Conservation (phyloP, 2,113 vertebrate species). For the Nothocercus nigrocapillus region DNA sequence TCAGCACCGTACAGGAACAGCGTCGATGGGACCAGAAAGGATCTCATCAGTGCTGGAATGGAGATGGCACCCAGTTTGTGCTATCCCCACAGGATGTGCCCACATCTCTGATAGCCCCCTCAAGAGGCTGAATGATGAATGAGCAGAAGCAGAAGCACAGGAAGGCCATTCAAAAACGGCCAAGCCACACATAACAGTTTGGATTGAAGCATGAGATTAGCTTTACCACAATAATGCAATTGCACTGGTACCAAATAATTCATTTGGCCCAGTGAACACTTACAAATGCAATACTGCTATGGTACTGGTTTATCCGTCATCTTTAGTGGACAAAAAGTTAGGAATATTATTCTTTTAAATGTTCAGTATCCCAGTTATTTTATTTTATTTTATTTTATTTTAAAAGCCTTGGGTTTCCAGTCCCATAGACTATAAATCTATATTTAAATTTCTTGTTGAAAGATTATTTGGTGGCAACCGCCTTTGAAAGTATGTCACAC, state of each 20-base stretch:
- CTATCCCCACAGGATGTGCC: not conserved
- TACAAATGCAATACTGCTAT: not conserved
- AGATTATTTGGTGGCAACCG: not conserved
- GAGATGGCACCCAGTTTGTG: not conserved
- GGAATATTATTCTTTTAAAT: not conserved
- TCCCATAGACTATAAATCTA: not conserved
- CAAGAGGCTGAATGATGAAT: not conserved
- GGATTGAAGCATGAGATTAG: not conserved
- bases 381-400: not conserved
- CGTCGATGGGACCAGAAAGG: not conserved
- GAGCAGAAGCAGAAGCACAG: not conserved
- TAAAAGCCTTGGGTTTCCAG: not conserved
- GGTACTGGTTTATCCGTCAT: not conserved
- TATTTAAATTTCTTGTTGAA: not conserved
- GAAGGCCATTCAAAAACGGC: not conserved
- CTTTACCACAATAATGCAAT: not conserved
- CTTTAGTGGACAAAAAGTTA: not conserved
- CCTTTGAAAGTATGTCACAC: not conserved
- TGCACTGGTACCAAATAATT: not conserved
- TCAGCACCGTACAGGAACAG: not conserved
- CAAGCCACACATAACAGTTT: not conserved
- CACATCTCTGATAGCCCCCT: no score
- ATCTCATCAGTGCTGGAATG: fast-evolving
- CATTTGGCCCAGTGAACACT: not conserved
- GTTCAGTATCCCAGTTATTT: not conserved